A percentile compares a stretch with the other conserved stretches of the same genome.
These are phyloP conservation scores for Ataeniobius toweri DNA, from an alignment of 2,797 vertebrate species.

Conservation along the genomic window DNA sequence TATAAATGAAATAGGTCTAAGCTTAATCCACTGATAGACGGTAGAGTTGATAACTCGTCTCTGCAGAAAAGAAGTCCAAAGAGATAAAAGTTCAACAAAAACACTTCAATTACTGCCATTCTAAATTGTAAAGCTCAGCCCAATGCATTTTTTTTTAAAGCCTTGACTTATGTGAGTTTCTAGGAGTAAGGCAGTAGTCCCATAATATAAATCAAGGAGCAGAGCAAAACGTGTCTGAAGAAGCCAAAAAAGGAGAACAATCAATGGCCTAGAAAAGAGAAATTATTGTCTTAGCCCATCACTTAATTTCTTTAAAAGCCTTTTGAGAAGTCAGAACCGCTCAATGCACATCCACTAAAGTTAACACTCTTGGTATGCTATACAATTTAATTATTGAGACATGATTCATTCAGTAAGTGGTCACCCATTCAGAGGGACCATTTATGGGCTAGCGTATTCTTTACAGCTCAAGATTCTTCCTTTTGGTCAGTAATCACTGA, in stretches of 20 bases:
- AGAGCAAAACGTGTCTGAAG: conserved; percentile 83
- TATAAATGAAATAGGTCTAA: not conserved
- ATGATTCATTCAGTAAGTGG: conserved; percentile 81
- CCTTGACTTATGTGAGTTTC: conserved; percentile 63
- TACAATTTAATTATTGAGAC: conserved; percentile 84
- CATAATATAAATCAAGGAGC: conserved; percentile 84
- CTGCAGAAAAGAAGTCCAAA: conserved; percentile 14
- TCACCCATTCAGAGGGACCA: conserved; percentile 74
- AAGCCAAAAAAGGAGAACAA: conserved; percentile 84
- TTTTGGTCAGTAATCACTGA: conserved; percentile 80
- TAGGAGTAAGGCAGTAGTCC: conserved; percentile 85
- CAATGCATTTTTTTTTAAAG: conserved; percentile 33
- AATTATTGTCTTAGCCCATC: conserved; percentile 92
- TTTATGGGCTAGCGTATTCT: conserved; percentile 72
- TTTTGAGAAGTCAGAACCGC: conserved; percentile 87
- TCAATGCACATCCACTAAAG: conserved; percentile 80
- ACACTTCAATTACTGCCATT: conserved; percentile 30
- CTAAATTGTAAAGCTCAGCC: conserved; percentile 31
- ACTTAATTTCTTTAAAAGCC: conserved; percentile 96
- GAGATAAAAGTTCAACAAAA: conserved; percentile 18
- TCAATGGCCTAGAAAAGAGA: conserved; percentile 92
- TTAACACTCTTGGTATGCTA: conserved; percentile 74
- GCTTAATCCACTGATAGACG: not conserved
- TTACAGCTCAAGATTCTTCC: conserved; percentile 69
- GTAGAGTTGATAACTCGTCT: conserved; percentile 5